Evolutionary conservation across 1,140 invertebrate species (phyloP).

Genomic region (Drosophila fuyamai): DNA sequence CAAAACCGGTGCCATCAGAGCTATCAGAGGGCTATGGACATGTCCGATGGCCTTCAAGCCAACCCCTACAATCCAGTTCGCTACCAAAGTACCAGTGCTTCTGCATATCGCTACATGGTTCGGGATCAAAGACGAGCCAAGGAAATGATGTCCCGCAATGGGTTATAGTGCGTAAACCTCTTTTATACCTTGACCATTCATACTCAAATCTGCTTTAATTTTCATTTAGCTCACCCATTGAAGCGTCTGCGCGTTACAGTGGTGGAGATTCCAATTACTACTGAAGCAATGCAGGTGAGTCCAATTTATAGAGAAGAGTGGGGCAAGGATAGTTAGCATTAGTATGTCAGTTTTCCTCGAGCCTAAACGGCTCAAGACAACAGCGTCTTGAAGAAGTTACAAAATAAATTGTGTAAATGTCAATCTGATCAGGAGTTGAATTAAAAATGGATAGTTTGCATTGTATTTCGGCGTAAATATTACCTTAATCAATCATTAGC

Average conservation of each 20-base stretch:
- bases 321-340: too few species aligned
- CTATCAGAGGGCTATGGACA: not conserved
- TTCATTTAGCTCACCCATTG: constrained; percentile 15
- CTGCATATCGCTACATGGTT: constrained; percentile 27
- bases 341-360: too few species aligned
- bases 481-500: too few species aligned
- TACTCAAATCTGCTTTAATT: not conserved
- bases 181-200: too few species aligned
- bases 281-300: constrained; percentile 3
- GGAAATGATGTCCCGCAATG: constrained; percentile 56
- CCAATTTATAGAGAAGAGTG: not conserved
- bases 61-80: not conserved
- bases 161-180: constrained; percentile 36
- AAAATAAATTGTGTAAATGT: too few species aligned
- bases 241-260: constrained; percentile 15
- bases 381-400: too few species aligned
- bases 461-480: too few species aligned
- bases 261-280: constrained; percentile 22
- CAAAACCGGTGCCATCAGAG: not conserved
- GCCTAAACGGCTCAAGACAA: too few species aligned
- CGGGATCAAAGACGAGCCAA: constrained; percentile 9
- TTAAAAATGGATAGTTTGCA: too few species aligned
- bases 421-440: too few species aligned
- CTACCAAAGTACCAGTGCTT: constrained; percentile 5
- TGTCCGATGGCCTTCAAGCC: constrained; percentile 4